phyloP scores from a whole-genome alignment of 2,888 invertebrate genomes.

The Mimas tiliae region DNA sequence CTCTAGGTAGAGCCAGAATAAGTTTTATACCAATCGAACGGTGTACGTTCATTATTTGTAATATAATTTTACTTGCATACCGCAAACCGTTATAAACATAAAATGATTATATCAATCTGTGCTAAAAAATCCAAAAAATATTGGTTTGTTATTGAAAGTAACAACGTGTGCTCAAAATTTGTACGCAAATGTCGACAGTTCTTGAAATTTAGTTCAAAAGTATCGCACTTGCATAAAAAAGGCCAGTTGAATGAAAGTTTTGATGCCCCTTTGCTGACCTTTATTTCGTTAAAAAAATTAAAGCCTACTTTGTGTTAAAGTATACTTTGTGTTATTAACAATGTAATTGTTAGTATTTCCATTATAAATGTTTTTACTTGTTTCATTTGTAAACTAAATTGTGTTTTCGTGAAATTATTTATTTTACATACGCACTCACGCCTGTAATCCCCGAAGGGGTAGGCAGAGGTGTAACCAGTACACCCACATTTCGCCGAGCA shows the following conservation, averaged over 20 bases:
- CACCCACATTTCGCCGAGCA: too few relatives aligned
- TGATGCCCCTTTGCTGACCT: background rate
- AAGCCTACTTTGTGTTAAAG: background rate
- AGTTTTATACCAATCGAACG: too few relatives aligned
- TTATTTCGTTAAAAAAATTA: background rate
- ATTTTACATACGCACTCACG: too few relatives aligned
- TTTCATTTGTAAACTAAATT: background rate
- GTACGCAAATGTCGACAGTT: constrained; percentile 4
- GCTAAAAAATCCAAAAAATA: background rate
- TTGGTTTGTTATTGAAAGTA: background rate
- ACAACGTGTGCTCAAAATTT: too few relatives aligned
- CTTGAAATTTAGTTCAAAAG: background rate
- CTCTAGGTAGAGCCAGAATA: too few relatives aligned
- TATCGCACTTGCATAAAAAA: background rate
- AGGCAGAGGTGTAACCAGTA: too few relatives aligned
- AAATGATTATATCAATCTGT: constrained; percentile 1
- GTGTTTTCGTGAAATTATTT: background rate
- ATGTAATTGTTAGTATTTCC: background rate
- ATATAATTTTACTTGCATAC: too few relatives aligned
- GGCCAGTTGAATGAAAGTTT: constrained; percentile 13
- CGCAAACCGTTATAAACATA: too few relatives aligned
- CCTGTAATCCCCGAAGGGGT: too few relatives aligned
- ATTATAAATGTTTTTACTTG: too few relatives aligned
- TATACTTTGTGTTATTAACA: background rate
- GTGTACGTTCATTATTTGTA: too few relatives aligned